Conservation (phyloP, 2,888 invertebrate genomes). For the Ditula angustiorana region DNA sequence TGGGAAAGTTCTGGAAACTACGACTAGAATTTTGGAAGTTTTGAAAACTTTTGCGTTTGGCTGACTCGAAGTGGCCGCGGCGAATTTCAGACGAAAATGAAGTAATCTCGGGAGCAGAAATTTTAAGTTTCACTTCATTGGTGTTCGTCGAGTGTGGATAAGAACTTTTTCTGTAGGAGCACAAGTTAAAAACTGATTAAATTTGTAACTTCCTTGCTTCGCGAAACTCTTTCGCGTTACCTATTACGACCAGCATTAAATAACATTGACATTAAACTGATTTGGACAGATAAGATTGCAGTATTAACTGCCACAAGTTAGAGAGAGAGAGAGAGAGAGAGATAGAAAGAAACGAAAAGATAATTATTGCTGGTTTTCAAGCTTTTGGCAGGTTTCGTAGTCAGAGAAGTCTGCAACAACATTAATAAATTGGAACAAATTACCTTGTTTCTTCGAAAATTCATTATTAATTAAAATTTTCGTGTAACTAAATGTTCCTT, state of each 20-base stretch:
- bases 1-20: slow-evolving; percentile 50
- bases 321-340: no score
- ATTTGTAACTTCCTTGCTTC: slow-evolving; percentile 19
- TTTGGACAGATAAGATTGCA: no score
- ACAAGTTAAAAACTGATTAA: slow-evolving; percentile 27
- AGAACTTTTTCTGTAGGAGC: slow-evolving; percentile 27
- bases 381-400: no score
- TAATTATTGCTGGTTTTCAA: no score
- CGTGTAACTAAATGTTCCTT: no score
- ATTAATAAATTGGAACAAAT: no score
- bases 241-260: not conserved
- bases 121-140: slow-evolving; percentile 32
- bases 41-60: slow-evolving; percentile 48
- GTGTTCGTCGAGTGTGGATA: slow-evolving; percentile 16
- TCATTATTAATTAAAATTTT: no score
- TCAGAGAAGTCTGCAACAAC: no score
- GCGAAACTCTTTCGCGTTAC: not conserved
- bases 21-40: slow-evolving; percentile 51
- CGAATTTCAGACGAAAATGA: slow-evolving; percentile 49
- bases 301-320: no score
- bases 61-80: slow-evolving; percentile 43
- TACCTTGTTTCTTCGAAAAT: no score
- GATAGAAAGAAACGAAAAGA: no score
- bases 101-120: slow-evolving; percentile 30
- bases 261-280: not conserved